Evolutionary conservation across 2,113 vertebrate species (phyloP).

Genomic region (Isichthys henryi): DNA sequence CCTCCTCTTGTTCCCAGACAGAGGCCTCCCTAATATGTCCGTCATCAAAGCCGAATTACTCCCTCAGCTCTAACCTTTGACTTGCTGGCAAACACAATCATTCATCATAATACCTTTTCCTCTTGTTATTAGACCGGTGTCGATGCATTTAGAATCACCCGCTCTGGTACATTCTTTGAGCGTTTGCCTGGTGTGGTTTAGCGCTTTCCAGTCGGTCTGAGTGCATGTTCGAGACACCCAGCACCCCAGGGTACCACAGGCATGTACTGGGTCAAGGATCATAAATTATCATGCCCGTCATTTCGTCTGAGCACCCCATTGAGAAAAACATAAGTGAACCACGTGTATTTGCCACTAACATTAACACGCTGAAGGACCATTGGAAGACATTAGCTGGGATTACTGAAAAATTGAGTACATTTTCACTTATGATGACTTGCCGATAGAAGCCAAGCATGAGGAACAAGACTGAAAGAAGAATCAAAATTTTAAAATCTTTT

Average conservation of each 20-base stretch:
- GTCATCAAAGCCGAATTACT: neutral
- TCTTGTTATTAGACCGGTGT: neutral
- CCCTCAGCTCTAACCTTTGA: slow-evolving; percentile 7
- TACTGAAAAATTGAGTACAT: neutral
- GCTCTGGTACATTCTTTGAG: neutral
- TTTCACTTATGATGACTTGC: neutral
- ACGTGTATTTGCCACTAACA: neutral
- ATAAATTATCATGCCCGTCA: neutral
- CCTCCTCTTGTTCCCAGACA: neutral
- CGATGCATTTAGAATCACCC: neutral
- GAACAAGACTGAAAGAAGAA: neutral
- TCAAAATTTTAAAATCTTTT: neutral
- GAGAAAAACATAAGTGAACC: neutral
- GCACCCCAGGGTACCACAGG: neutral
- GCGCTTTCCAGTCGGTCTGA: neutral
- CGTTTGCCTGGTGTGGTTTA: neutral
- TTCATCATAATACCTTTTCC: neutral
- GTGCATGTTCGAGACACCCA: neutral
- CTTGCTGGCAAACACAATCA: neutral
- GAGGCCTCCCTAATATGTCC: slow-evolving; percentile 2
- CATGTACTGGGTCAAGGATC: neutral
- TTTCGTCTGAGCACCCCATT: neutral
- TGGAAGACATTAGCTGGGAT: neutral
- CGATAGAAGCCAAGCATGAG: neutral
- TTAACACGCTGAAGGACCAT: neutral